Conservation (phyloP, 2,888 invertebrate genomes). For the Mythimna albipuncta region DNA sequence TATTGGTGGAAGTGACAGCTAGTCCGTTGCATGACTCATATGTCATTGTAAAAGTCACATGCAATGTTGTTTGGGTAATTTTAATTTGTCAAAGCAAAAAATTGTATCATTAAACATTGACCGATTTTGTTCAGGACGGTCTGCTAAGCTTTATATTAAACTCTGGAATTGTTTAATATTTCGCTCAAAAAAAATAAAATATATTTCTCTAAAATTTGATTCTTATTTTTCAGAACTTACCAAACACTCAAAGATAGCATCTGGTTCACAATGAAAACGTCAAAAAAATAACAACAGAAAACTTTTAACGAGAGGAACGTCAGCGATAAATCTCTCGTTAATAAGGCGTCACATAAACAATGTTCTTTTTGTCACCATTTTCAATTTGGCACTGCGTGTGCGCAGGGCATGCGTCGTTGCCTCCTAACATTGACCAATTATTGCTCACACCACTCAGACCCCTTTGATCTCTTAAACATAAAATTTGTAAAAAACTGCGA, state of each 20-base stretch:
- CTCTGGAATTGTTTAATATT: neutral
- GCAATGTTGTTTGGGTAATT: slow-evolving; percentile 42
- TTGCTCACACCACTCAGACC: slow-evolving; percentile 73
- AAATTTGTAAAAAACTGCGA: slow-evolving; percentile 72
- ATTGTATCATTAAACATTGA: slow-evolving; percentile 45
- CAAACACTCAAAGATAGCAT: slow-evolving; percentile 53
- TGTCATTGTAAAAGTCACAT: slow-evolving; percentile 56
- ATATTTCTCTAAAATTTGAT: neutral
- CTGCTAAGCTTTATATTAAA: slow-evolving; percentile 15
- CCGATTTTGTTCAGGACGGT: slow-evolving; percentile 29
- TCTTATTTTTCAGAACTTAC: slow-evolving; percentile 21
- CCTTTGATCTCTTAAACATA: slow-evolving; percentile 78
- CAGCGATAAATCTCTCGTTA: slow-evolving; percentile 83
- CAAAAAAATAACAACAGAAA: slow-evolving; percentile 69
- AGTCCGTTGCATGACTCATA: slow-evolving; percentile 43
- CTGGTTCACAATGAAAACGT: slow-evolving; percentile 58
- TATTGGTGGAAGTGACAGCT: slow-evolving; percentile 53
- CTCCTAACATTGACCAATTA: slow-evolving; percentile 78
- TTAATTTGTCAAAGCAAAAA: slow-evolving; percentile 61
- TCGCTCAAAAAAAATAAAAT: neutral
- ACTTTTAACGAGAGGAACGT: slow-evolving; percentile 75
- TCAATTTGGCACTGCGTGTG: slow-evolving; percentile 82
- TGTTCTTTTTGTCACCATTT: slow-evolving; percentile 78
- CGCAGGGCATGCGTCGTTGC: slow-evolving; percentile 71
- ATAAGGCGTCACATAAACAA: slow-evolving; percentile 84